Base-by-base conservation (phyloP, 2,888 invertebrate species). In the Diarsia rubi region DNA sequence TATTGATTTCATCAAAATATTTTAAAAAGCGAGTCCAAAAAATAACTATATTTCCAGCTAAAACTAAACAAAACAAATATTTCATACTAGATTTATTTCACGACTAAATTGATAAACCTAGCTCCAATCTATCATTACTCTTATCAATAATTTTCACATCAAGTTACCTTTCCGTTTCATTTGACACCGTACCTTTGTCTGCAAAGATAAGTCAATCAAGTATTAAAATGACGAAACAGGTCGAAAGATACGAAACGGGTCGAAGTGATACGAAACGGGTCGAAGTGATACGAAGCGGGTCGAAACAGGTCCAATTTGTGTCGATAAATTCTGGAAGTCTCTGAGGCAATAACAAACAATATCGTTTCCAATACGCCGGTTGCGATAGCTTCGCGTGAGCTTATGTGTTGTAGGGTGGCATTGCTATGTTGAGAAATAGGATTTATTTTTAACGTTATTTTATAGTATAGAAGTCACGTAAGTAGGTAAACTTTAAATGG, bases 311-410 rank as follows among this genome's bases (percentile, higher is more conserved):
- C 75, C 90, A 90, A 90, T 91, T 90, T 84, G 85, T 85, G 73
- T 66, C 83, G 88, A 91, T 91, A 91, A 89, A 92, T 88, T 87
- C 83, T 81, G 78, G 83, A 77, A 86, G 89, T 88, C 90, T 89
- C 90, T 71, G 81, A 89, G 90, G 90, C 91, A 91, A 92, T 92
- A 92, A 91, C 90, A 92, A 92, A 93, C 91, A 92, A 91, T 92
- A 92, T 91, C 83, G 90, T 91, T 91, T 91, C 92, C 91, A 89
- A 91, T 91, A 90, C 90, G 84, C 86, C 86, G 90, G 88, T 82
- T 87, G 81, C 84, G 77, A 85, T 88, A 85, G 86, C 78, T 85
- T 82, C 79, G 73, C 72, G 78, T 84, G 80, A 85, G 86, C 85
- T 86, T 76, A 88, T 82, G 79, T 73, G 16, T 75, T 19, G 68